Evolutionary conservation across 2,797 vertebrate genomes (phyloP).

Genomic region (Sciaenops ocellatus): DNA sequence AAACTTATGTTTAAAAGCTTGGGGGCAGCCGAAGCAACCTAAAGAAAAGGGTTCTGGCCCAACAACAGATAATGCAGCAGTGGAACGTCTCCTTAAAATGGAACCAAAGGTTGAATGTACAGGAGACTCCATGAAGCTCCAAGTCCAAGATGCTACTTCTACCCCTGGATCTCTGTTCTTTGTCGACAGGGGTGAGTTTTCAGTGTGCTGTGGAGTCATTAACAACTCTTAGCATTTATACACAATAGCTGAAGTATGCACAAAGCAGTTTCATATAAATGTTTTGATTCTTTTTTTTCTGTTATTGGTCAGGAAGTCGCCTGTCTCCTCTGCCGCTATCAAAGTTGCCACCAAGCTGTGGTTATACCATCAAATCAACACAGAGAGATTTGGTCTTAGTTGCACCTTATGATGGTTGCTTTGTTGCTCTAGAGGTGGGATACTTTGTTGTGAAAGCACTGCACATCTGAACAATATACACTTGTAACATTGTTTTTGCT

Average conservation of each 20-base stretch:
- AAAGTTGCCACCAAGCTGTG: conserved; percentile 81
- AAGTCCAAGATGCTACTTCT: conserved; percentile 62
- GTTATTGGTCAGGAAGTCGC: conserved; percentile 57
- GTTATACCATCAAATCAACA: conserved; percentile 73
- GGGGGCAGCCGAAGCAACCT: conserved; percentile 40
- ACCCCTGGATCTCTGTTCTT: conserved; percentile 65
- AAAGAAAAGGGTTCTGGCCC: conserved; percentile 8
- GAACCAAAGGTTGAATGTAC: conserved; percentile 83
- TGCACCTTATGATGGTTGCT: conserved; percentile 84
- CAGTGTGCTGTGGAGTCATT: rapidly evolving
- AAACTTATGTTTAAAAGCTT: conserved; percentile 53
- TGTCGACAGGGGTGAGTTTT: conserved; percentile 79
- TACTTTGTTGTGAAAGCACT: background rate
- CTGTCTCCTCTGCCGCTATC: conserved; percentile 79
- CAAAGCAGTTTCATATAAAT: background rate
- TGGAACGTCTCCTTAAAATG: conserved; percentile 74
- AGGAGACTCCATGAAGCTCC: conserved; percentile 77
- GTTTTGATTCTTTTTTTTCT: background rate
- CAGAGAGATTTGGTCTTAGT: conserved; percentile 64
- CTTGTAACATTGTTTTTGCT: background rate
- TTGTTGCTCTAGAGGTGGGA: conserved; percentile 78
- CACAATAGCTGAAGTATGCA: background rate
- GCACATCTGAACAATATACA: background rate
- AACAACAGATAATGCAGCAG: conserved; percentile 8
- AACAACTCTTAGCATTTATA: background rate